Percentiles rank a stretch among this genome's conserved stretches.
phyloP scores from a whole-genome alignment of 2,113 vertebrate genomes.

The pig (Sus scrofa) region T2T-Sscrofa CM000815.6:119222001-119222500 shows the following conservation, averaged over 20 bases:
- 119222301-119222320: no score
- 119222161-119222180: not conserved
- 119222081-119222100: not conserved
- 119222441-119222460: not conserved
- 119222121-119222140: not conserved
- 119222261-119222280: not conserved
- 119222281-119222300: fast-evolving
- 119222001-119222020: not conserved
- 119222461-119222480: not conserved
- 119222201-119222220: not conserved
- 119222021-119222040: no score
- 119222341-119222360: not conserved
- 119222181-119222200: not conserved
- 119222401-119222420: not conserved
- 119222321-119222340: fast-evolving
- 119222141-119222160: not conserved
- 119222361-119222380: not conserved
- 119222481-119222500: not conserved
- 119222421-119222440: not conserved
- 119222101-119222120: not conserved
- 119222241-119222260: fast-evolving
- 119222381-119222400: not conserved
- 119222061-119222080: not conserved
- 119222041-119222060: no score
- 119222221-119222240: no score